Conservation (phyloP, 1,140 invertebrate genomes). For the Protaetia brevitarsis region DNA sequence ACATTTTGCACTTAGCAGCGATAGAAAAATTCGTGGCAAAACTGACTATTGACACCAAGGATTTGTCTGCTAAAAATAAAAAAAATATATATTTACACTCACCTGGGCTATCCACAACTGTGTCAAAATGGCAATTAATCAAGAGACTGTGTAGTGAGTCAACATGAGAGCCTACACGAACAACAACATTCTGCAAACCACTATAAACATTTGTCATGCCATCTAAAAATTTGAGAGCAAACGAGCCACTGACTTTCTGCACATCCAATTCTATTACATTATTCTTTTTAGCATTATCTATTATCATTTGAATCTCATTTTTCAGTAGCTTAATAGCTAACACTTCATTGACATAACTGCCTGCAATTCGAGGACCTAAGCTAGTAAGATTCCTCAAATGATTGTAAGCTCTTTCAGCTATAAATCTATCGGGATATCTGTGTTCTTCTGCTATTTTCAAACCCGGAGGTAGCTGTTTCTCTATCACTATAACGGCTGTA, state of each 20-base stretch:
- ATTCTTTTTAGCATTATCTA: slow-evolving; percentile 50
- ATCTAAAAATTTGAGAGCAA: slow-evolving; percentile 75
- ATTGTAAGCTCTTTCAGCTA: slow-evolving; percentile 61
- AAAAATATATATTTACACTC: slow-evolving; percentile 41
- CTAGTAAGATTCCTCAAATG: slow-evolving; percentile 53
- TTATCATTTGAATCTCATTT: slow-evolving; percentile 47
- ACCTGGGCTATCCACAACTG: slow-evolving; percentile 82
- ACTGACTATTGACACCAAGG: no score
- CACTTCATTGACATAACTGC: slow-evolving; percentile 67
- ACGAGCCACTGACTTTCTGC: slow-evolving; percentile 70
- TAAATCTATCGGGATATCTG: slow-evolving; percentile 54
- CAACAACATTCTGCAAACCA: slow-evolving; percentile 76
- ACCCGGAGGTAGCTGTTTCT: slow-evolving; percentile 54
- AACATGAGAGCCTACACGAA: slow-evolving; percentile 62
- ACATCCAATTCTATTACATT: slow-evolving; percentile 57
- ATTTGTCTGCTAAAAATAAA: no score
- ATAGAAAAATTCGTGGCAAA: no score
- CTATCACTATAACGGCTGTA: slow-evolving; percentile 54
- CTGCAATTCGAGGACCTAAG: slow-evolving; percentile 61
- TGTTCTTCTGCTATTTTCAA: slow-evolving; percentile 49
- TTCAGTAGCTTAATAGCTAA: slow-evolving; percentile 47
- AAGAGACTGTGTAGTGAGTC: slow-evolving; percentile 67
- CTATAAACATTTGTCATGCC: slow-evolving; percentile 75
- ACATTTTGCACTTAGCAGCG: no score
- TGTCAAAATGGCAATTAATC: slow-evolving; percentile 93